Evolutionary conservation across 2,113 vertebrate species (phyloP).

Genomic region (Megatriorchis doriae): DNA sequence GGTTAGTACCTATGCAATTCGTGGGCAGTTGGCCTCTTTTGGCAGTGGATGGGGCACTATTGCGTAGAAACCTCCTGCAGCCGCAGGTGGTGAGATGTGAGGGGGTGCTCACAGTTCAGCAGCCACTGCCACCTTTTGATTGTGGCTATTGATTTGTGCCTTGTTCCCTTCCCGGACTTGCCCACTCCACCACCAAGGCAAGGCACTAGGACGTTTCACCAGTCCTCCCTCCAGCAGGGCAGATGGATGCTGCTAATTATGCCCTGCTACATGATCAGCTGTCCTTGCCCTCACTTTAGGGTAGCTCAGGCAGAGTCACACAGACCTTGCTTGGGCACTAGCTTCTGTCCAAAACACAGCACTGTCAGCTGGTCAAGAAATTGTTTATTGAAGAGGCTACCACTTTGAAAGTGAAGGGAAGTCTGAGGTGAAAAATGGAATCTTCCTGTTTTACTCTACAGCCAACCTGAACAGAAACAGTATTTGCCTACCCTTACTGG

Average conservation of each 20-base stretch:
- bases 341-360: not conserved
- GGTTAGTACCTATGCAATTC: not conserved
- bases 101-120: too few relatives aligned
- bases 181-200: fast-evolving
- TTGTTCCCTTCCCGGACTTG: not conserved
- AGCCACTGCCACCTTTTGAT: not conserved
- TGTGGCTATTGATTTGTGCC: too few relatives aligned
- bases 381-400: not conserved
- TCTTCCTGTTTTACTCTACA: not conserved
- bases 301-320: too few relatives aligned
- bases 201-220: fast-evolving
- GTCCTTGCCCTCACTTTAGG: not conserved
- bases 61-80: not conserved
- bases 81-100: fast-evolving
- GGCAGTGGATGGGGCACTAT: too few relatives aligned
- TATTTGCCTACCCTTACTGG: not conserved
- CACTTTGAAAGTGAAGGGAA: not conserved
- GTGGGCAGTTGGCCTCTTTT: not conserved
- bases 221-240: not conserved
- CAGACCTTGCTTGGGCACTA: not conserved
- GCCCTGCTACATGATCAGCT: not conserved
- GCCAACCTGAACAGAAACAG: not conserved
- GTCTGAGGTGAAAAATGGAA: not conserved
- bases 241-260: not conserved
- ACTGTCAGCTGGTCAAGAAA: not conserved